Conservation (phyloP, 2,797 vertebrate genomes). For the Characodon lateralis region DNA sequence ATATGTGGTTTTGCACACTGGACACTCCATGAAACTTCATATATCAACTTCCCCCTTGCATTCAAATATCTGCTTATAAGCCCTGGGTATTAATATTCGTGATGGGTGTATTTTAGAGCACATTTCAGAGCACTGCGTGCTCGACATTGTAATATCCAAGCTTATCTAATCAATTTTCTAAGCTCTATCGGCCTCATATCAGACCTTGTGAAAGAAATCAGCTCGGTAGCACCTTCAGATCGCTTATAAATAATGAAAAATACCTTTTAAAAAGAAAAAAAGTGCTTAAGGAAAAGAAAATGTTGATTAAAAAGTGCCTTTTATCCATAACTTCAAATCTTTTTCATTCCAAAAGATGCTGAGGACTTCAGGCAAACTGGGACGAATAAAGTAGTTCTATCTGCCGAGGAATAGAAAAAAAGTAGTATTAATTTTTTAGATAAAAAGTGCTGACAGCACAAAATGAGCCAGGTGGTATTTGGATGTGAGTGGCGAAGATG, state of each 20-base stretch:
- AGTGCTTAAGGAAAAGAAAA: constrained; percentile 86
- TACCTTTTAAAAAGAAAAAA: constrained; percentile 90
- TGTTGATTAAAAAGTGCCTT: constrained; percentile 88
- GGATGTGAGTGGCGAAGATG: constrained; percentile 69
- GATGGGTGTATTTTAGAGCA: constrained; percentile 75
- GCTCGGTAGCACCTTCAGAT: constrained; percentile 92
- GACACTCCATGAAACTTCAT: constrained; percentile 74
- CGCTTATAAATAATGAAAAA: constrained; percentile 99
- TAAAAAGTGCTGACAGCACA: constrained; percentile 81
- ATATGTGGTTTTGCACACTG: constrained; percentile 65
- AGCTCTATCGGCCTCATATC: constrained; percentile 93
- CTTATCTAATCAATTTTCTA: constrained; percentile 98
- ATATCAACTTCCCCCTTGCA: constrained; percentile 68
- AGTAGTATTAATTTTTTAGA: constrained; percentile 76
- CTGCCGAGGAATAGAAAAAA: constrained; percentile 65
- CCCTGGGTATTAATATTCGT: constrained; percentile 78
- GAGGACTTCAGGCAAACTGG: constrained; percentile 76
- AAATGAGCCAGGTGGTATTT: constrained; percentile 79
- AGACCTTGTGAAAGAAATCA: constrained; percentile 93
- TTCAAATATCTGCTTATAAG: constrained; percentile 74
- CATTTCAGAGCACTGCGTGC: constrained; percentile 83
- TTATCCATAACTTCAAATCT: constrained; percentile 87
- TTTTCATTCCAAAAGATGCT: constrained; percentile 76
- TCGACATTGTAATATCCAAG: constrained; percentile 98
- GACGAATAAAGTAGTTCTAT: constrained; percentile 69